Base-by-base conservation (phyloP, 2,888 invertebrate species). In the Andrena haemorrhoa region DNA sequence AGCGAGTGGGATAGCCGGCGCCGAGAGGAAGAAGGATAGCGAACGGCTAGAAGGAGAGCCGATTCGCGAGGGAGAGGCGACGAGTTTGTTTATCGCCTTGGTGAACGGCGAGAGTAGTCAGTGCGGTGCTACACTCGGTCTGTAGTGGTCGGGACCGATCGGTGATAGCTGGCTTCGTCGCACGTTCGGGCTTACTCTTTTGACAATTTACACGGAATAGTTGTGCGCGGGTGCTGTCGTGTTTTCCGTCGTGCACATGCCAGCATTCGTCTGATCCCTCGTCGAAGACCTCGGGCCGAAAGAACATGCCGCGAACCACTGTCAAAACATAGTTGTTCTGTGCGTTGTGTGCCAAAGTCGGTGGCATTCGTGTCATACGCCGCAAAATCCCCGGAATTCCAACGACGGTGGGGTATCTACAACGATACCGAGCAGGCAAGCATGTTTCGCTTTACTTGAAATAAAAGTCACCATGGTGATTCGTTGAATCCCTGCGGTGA, bases 41-140 rank as follows among this genome's bases (percentile, higher is more conserved):
- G 56, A 47, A 66, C 56, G 69, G 47, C 31, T 75, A 51, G 70
- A 79, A 76, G 79, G 83, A 82, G 72, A 72, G 73, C 41, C 77
- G 58, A 68, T 12, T 60, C 56, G 82, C 51, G 89, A 90, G 89
- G 90, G 90, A 90, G 90, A 90, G 88, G 89, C 89, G 89, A 88
- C 81, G 91, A 90, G 93, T 93, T 93, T 93, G 93, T 93, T 93
- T 93, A 93, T 93, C 92, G 92, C 90, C 89, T 88, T 90, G 91
- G 90, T 89, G 89, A 89, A 89, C 88, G 88, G 88, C 86, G 88
- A 88, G 90, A 85, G 88, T 86, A 90, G 90, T 92, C 91, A 93
- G 93, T 93, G 91, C 91, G 91, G 92, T 91, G 91, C 90, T 90
- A 90, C 90, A 88, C 90, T 90, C 87, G 87, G 90, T 82, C 86